Base-by-base conservation (phyloP, 1,140 invertebrate genomes). In the Drosophila hydei region DNA sequence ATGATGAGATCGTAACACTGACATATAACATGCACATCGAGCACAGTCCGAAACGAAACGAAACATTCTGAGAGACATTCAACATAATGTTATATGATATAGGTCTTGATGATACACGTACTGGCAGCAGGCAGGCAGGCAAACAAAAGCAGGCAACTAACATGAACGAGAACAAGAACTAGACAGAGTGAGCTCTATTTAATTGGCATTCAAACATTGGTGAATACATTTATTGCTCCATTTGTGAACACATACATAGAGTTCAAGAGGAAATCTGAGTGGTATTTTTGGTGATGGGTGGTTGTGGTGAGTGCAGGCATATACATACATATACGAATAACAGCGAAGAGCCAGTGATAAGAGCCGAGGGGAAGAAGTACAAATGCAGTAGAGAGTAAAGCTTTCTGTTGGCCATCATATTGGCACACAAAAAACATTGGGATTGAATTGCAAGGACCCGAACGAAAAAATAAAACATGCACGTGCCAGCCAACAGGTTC, bases 131-230 rank as follows among this genome's bases (percentile, higher is more conserved):
- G 80, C 77, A 79, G 64, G 61, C 68, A 85, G 76, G 80, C 76
- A 77, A 75, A 73, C 51, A 56, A 23, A 83, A 73, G 81, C 81
- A 85, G 81, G 81, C 81, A 87, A 87, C 83, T 85, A 85, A 68
- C 54, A 83, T 84, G 55, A 84, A 62, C 72, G 55, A 64, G 50
- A 51, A 52, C 54, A 36, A 33, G 47, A 56, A 52, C 62, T 25
- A 43, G 51, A 65, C 9, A 38, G 25, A 23, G 45, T 48, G 36
- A 58, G 23, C 47, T 61, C 45, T 36, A 42, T 59, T 67, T 45
- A 36, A 61, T 42, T 36, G 52, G 36, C 47, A 59, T 40, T 67
- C 51, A 55, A 63, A 72, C 38, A 12, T 19, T 6, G 48, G 54
- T 43, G 36, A 30, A 25, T 38, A 30, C 56, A 36, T 38, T 9